These are phyloP conservation scores for Calephelis nemesis DNA, from an alignment of 1,140 invertebrate species.

Conservation along the genomic window DNA sequence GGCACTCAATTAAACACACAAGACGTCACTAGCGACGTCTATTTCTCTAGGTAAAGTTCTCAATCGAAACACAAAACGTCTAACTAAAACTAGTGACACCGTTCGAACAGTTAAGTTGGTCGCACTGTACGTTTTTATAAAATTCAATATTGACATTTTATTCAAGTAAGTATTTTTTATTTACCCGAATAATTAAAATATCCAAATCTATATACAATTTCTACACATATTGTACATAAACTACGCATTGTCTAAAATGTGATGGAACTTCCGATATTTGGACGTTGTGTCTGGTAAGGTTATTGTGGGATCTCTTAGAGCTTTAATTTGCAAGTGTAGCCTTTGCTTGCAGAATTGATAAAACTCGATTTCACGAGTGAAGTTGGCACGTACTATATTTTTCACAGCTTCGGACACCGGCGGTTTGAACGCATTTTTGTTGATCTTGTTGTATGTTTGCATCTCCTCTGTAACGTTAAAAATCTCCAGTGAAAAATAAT, in stretches of 20 bases:
- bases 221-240: no score
- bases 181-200: no score
- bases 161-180: no score
- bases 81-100: no score
- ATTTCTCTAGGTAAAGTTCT: no score
- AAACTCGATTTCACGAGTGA: slow-evolving; percentile 94
- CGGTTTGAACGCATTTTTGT: slow-evolving; percentile 92
- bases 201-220: no score
- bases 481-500: not conserved
- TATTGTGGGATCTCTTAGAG: slow-evolving; percentile 80
- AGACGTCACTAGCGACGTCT: no score
- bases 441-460: slow-evolving; percentile 88
- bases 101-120: no score
- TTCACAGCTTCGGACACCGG: slow-evolving; percentile 92
- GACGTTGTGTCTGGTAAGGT: slow-evolving; percentile 38
- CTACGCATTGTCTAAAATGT: slow-evolving; percentile 23
- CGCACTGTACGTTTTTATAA: no score
- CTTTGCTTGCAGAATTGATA: slow-evolving; percentile 94
- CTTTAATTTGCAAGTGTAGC: slow-evolving; percentile 88
- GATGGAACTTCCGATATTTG: slow-evolving; percentile 21
- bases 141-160: no score
- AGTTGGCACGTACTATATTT: slow-evolving; percentile 91
- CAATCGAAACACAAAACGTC: no score
- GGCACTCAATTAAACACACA: no score
- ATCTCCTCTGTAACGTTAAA: slow-evolving; percentile 82